Evolutionary conservation across 2,888 invertebrate genomes (phyloP), one percentile per base, ranked within the genome.

Genomic region (Didymodactylos carnosus): DNA sequence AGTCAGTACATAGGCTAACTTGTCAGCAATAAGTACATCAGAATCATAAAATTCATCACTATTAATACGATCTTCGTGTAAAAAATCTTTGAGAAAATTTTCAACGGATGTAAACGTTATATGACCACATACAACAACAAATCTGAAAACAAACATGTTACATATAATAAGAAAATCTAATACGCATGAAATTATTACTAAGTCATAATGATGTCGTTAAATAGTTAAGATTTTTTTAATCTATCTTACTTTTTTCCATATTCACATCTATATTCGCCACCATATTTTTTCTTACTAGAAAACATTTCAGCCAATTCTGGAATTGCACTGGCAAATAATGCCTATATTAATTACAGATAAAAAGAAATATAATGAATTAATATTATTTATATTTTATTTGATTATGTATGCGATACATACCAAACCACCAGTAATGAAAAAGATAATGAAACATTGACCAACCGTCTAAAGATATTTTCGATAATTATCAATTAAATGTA

Each of bases 281-380:
- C 94, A 88, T 95, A 97, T 88, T 95, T 94, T 89, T 93, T 91
- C 86, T 95, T 90, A 88, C 94, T 92, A 87, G 95, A 94, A 86
- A 97, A 91, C 88, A 97, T 90, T 88, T 97, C 95, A 86, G 93
- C 94, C 88, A 98, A 95, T 90, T 98, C 97, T 86, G 97, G 97
- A 87, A 98, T 94, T 90, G 94, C 95, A 89, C 94, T 94, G 88
- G 97, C 95, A 90, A 98, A 98, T 90, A 97, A 94, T 88, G 97
- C 97, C n/a, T n/a, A n/a, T n/a, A n/a, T n/a, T n/a, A n/a, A n/a
- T n/a, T n/a, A n/a, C n/a, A n/a, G n/a, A n/a, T n/a, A n/a, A n/a
- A n/a, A n/a, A n/a, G n/a, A n/a, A n/a, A n/a, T n/a, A n/a, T n/a
- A n/a, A n/a, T n/a, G n/a, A n/a, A n/a, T n/a, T n/a, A n/a, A n/a